Evolutionary conservation across 2,113 vertebrate species (phyloP).

Genomic region (Pionites leucogaster): DNA sequence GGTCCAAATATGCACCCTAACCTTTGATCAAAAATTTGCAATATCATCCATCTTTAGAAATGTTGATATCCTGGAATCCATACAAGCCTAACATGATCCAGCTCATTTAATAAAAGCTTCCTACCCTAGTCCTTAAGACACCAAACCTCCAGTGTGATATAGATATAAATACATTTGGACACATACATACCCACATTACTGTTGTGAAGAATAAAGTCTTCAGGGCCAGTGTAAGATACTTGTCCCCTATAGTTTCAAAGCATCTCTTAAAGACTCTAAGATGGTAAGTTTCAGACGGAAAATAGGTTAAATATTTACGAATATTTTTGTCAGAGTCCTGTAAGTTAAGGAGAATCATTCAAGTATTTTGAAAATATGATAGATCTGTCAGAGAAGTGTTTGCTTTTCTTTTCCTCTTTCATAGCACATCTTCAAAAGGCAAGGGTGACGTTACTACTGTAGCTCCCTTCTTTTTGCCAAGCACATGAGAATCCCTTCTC

Average conservation of each 20-base stretch:
- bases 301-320: neutral
- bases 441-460: neutral
- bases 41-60: neutral
- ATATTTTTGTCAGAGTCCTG: neutral
- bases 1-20: neutral
- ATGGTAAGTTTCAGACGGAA: neutral
- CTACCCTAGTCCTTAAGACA: neutral
- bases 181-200: neutral
- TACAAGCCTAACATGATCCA: neutral
- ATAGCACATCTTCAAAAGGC: neutral
- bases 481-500: neutral
- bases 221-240: neutral
- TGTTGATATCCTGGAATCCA: neutral
- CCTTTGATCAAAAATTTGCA: neutral
- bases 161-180: neutral
- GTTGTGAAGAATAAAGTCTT: neutral
- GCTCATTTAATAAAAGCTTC: neutral
- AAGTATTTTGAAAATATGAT: neutral
- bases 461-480: neutral
- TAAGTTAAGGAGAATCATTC: neutral
- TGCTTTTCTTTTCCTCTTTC: neutral
- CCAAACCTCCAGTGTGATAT: neutral
- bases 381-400: neutral
- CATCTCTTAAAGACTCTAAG: neutral
- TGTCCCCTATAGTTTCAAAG: neutral